Conservation (phyloP, 2,888 invertebrate species). For the Drosophila setosimentum region DNA sequence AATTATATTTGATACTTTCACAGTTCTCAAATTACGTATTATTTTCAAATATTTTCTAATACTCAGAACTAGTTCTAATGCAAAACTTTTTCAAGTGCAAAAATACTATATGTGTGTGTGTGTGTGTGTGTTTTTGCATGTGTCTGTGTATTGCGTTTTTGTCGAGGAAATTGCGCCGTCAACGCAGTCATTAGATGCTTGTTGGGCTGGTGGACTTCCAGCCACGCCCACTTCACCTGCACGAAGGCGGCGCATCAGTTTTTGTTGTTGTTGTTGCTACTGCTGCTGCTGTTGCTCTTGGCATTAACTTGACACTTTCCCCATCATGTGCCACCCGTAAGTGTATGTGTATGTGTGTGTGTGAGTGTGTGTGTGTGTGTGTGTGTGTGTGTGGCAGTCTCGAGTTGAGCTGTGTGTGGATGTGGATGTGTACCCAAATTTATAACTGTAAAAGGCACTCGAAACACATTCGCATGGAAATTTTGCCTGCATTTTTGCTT, state of each 20-base stretch:
- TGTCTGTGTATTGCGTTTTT: slow-evolving; percentile 49
- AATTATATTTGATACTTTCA: too few relatives aligned
- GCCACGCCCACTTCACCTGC: slow-evolving; percentile 37
- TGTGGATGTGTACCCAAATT: slow-evolving; percentile 61
- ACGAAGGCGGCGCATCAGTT: slow-evolving; percentile 20
- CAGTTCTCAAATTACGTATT: not conserved
- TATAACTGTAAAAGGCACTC: slow-evolving; percentile 80
- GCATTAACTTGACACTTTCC: slow-evolving; percentile 80
- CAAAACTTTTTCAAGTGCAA: slow-evolving; percentile 38
- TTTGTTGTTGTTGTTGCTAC: slow-evolving; percentile 13
- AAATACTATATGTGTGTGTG: slow-evolving; percentile 4
- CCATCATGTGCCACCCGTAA: slow-evolving; percentile 53
- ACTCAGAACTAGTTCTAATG: not conserved
- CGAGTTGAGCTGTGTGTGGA: slow-evolving; percentile 36
- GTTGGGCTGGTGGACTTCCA: slow-evolving; percentile 29
- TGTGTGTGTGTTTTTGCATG: slow-evolving; percentile 5
- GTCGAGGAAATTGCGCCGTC: slow-evolving; percentile 72
- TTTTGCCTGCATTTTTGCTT: slow-evolving; percentile 73
- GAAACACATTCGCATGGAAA: slow-evolving; percentile 78
- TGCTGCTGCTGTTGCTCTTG: slow-evolving; percentile 61
- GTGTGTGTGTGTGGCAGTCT: slow-evolving; percentile 56
- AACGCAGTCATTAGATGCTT: slow-evolving; percentile 73
- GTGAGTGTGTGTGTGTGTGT: not conserved
- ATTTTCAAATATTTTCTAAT: not conserved
- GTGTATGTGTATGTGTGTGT: not conserved